Evolutionary conservation across 2,113 vertebrate genomes (phyloP), one percentile per base, ranked within the genome.

Genomic region (Oreochromis niloticus): DNA sequence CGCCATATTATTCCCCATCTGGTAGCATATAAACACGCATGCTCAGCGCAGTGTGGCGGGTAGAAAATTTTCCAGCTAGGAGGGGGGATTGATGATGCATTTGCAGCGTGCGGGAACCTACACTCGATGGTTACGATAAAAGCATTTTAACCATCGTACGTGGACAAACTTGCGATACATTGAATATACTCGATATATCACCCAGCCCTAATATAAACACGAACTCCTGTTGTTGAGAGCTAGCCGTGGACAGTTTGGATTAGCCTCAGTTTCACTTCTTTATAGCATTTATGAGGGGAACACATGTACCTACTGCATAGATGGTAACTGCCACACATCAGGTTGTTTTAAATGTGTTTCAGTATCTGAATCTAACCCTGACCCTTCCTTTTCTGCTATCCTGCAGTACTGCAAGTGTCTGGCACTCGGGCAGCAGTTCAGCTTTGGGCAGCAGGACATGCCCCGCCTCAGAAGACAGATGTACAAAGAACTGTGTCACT

Each of bases 401-500:
- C 59, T 80, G 41, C 93, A 98, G 98, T 98, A 98, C 94, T 98
- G 97, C 95, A 98, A 98, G 96, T 97, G 97, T 95, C 96, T 98
- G 95, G 97, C 97, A 10, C 92, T 98, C 89, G 97, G 96, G 43
- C 97, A 97, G 93, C 97, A 97, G 2, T 98, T 98, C 96, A 95
- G 91, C 90, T 98, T 98, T 85, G 97, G 97, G 66, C 98, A 98
- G 94, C 97, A 97, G 95, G 97, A 98, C 89, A 98, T 98, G 98
- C 98, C 97, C 81, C 97, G 97, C 84, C 97, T 98, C 87, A 96
- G 98, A 82, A 97, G 97, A 90, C 97, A 97, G 93, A 98, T 98
- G 97, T 98, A 98, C 96, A 98, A 98, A 97, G 98, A 98, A 97
- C 97, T 98, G 81, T 98, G 98, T 96, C 97, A 98, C 96, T 97